A percentile compares a stretch with the other conserved stretches of the same genome.
Evolutionary conservation across 1,140 invertebrate species (phyloP).

Genomic region (Drosophila funebris): DNA sequence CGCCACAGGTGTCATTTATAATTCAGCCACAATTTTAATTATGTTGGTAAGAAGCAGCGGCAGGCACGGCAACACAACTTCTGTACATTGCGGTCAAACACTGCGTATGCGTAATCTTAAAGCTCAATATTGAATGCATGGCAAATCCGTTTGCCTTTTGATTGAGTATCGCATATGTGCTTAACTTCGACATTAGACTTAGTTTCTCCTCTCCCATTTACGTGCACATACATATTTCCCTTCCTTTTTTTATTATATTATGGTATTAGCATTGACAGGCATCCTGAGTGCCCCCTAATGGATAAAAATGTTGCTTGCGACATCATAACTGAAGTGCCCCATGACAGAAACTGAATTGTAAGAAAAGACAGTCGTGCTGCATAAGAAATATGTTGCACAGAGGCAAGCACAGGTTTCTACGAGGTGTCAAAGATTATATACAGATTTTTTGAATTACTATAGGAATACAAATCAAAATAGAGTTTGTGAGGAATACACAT

Average conservation of each 20-base stretch:
- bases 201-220: not conserved
- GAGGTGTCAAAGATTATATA: not conserved
- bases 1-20: constrained; percentile 77
- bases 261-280: constrained; percentile 28
- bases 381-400: not conserved
- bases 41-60: constrained; percentile 63
- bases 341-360: constrained; percentile 1
- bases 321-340: not conserved
- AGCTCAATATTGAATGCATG: constrained; percentile 26
- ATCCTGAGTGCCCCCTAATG: constrained; percentile 32
- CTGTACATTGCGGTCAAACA: constrained; percentile 32
- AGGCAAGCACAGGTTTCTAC: too few relatives aligned
- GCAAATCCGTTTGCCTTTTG: constrained; percentile 12
- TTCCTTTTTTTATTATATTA: not conserved
- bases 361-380: not conserved
- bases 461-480: not conserved
- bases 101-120: constrained; percentile 56
- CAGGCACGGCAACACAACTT: not conserved
- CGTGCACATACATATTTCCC: not conserved
- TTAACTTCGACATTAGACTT: constrained; percentile 6
- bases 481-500: not conserved
- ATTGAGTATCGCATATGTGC: constrained; percentile 20
- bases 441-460: not conserved
- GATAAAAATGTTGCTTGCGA: constrained; percentile 5
- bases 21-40: constrained; percentile 77